These are phyloP conservation scores for Pteropus rufus DNA, from an alignment of 2,797 vertebrate genomes.

Conservation along the genomic window DNA sequence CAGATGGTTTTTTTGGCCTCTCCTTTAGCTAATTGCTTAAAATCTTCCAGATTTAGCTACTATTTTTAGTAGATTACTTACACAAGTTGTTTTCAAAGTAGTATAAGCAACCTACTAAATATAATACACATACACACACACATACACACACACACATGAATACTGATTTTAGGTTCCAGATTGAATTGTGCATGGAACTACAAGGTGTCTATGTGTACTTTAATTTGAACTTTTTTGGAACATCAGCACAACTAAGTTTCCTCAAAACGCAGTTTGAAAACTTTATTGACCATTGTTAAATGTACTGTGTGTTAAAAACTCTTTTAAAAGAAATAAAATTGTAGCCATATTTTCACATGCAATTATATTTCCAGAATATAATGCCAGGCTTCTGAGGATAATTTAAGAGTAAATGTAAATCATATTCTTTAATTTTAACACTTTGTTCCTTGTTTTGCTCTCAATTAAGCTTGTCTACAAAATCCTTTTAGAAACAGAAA, in stretches of 20 bases:
- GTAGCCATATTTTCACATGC: neutral
- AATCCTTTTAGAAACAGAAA: neutral
- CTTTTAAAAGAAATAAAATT: neutral
- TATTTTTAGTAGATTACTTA: neutral
- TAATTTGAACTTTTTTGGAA: neutral
- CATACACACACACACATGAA: neutral
- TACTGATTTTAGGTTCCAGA: neutral
- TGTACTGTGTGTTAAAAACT: neutral
- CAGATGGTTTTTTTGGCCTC: neutral
- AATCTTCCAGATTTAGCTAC: neutral
- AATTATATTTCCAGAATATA: neutral
- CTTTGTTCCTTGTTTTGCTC: neutral
- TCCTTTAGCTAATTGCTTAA: conserved; percentile 10
- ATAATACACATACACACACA: neutral
- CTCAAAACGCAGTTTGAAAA: neutral
- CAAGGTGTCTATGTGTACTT: neutral
- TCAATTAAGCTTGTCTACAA: neutral
- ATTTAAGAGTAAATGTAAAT: neutral
- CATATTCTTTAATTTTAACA: neutral
- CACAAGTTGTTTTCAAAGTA: neutral
- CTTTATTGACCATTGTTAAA: neutral
- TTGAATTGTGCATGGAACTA: neutral
- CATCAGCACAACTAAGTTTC: neutral
- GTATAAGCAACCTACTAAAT: neutral
- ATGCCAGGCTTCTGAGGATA: neutral